Conservation (phyloP, 2,888 invertebrate species). For the Anthrax anthrax region DNA sequence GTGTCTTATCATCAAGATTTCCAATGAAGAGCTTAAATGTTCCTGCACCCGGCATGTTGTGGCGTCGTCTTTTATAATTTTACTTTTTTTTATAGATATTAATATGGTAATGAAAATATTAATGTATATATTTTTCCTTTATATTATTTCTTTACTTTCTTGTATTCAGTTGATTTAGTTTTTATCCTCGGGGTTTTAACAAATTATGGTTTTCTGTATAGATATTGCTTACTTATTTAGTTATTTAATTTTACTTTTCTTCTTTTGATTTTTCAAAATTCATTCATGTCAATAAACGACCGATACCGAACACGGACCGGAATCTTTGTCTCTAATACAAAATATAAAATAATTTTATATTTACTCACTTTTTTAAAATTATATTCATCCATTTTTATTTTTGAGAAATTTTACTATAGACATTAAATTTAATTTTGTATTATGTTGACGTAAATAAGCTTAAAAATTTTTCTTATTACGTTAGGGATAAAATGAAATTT, state of each 20-base stretch:
- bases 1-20: slow-evolving; percentile 86
- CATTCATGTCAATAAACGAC: too few relatives aligned
- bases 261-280: background rate
- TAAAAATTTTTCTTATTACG: background rate
- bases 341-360: slow-evolving; percentile 1
- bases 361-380: background rate
- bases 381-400: background rate
- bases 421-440: too few relatives aligned
- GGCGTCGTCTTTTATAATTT: too few relatives aligned
- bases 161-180: background rate
- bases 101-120: too few relatives aligned
- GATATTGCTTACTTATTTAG: background rate
- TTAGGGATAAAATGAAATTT: too few relatives aligned
- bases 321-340: slow-evolving; percentile 6
- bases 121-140: background rate
- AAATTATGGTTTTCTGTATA: too few relatives aligned
- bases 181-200: too few relatives aligned
- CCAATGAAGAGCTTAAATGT: slow-evolving; percentile 97
- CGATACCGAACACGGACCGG: slow-evolving; percentile 5
- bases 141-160: background rate
- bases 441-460: background rate
- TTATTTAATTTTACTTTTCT: background rate
- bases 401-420: too few relatives aligned
- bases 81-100: too few relatives aligned
- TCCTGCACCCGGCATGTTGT: slow-evolving; percentile 77